Percentiles rank a stretch among this genome's conserved stretches.
phyloP scores from a whole-genome alignment of 2,888 invertebrate genomes.

The Chymomyza amoena region DNA sequence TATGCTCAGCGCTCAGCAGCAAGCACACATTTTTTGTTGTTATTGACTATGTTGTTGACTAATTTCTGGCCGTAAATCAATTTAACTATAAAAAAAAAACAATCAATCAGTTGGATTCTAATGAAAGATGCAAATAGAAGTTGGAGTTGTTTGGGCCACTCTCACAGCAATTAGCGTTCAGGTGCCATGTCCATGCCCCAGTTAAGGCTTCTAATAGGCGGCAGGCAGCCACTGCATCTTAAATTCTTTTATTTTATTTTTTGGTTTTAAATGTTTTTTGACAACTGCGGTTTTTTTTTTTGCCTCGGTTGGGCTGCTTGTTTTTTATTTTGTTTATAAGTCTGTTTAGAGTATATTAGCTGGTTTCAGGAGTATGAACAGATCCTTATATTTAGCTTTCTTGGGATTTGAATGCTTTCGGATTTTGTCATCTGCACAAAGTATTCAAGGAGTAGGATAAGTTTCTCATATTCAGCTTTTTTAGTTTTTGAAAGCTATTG shows the following conservation, averaged over 20 bases:
- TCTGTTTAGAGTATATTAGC: background rate
- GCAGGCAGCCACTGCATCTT: background rate
- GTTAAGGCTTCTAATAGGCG: background rate
- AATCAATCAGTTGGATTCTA: conserved; percentile 45
- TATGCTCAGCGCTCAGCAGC: conserved; percentile 50
- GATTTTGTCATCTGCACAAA: too few species aligned
- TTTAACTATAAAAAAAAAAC: conserved; percentile 53
- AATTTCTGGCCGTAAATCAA: conserved; percentile 69
- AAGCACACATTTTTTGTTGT: conserved; percentile 27
- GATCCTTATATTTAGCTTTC: background rate
- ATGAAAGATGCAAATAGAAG: conserved; percentile 50
- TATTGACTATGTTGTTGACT: conserved; percentile 66
- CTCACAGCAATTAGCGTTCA: conserved; percentile 56
- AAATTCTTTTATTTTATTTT: conserved; percentile 1
- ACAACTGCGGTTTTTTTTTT: background rate
- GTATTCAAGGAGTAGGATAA: too few species aligned
- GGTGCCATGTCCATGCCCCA: conserved; percentile 3
- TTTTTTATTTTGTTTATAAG: background rate
- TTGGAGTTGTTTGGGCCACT: conserved; percentile 9
- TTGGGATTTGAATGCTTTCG: too few species aligned
- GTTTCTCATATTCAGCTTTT: too few species aligned
- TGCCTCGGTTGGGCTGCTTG: conserved; percentile 11
- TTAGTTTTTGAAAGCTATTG: too few species aligned
- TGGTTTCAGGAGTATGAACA: background rate
- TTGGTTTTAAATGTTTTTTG: background rate